Evolutionary conservation across 2,888 invertebrate genomes (phyloP).

Genomic region (Aleiodes alternator): DNA sequence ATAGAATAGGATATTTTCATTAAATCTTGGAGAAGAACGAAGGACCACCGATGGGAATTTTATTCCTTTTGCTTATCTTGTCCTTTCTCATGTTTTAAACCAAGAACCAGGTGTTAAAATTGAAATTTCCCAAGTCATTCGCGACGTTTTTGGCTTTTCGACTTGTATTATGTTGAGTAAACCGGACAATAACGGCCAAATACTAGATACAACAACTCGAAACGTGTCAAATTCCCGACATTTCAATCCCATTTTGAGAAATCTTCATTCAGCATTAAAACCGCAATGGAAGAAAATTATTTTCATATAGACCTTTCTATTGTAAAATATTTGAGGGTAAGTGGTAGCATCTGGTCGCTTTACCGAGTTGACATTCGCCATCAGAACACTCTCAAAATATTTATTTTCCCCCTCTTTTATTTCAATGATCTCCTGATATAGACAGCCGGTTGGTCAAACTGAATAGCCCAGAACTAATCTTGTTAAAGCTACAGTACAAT

Average conservation of each 20-base stretch:
- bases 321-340: conserved; percentile 25
- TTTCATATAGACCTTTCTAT: conserved; percentile 37
- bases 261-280: conserved; percentile 21
- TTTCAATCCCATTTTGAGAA: conserved; percentile 39
- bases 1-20: not conserved
- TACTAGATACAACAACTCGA: not conserved
- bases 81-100: conserved; percentile 11
- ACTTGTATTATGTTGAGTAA: conserved; percentile 8
- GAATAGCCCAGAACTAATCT: conserved; percentile 65
- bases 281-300: conserved; percentile 41
- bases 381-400: conserved; percentile 71
- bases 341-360: conserved; percentile 38
- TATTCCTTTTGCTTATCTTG: conserved; percentile 2
- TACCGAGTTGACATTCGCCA: conserved; percentile 50
- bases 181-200: conserved; percentile 17
- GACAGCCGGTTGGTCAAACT: conserved; percentile 61
- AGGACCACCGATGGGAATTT: not conserved
- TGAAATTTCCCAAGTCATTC: conserved; percentile 2
- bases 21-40: not conserved
- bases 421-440: conserved; percentile 54
- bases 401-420: conserved; percentile 63
- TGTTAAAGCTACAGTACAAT: conserved; percentile 63
- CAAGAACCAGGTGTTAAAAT: conserved; percentile 11
- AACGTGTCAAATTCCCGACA: conserved; percentile 29
- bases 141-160: conserved; percentile 6